A percentile compares a stretch with the other conserved stretches of the same genome.
These are phyloP conservation scores for Peribatodes rhomboidaria DNA, from an alignment of 2,888 invertebrate genomes.

Conservation along the genomic window DNA sequence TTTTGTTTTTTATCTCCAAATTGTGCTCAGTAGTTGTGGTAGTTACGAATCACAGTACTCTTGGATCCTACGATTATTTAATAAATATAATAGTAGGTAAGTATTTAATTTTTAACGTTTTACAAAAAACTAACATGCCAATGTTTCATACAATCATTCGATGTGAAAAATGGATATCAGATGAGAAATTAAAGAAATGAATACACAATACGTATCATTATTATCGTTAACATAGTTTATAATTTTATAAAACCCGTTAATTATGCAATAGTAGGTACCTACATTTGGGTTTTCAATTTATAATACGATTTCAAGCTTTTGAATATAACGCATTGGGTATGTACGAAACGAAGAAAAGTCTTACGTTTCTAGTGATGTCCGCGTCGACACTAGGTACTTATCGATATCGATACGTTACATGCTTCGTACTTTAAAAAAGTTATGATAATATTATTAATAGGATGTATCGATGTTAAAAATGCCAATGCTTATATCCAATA, in stretches of 20 bases:
- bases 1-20: conserved; percentile 59
- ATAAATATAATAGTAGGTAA: conserved; percentile 64
- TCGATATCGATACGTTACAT: conserved; percentile 38
- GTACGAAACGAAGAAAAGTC: conserved; percentile 1
- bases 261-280: conserved; percentile 16
- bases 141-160: conserved; percentile 32
- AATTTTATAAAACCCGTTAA: conserved; percentile 26
- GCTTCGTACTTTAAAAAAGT: conserved; percentile 1
- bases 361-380: conserved; percentile 34
- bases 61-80: conserved; percentile 71
- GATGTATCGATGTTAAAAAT: conserved; percentile 12
- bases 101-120: conserved; percentile 46
- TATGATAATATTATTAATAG: neutral
- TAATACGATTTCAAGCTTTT: conserved; percentile 38
- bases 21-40: conserved; percentile 70
- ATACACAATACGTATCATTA: conserved; percentile 28
- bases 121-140: conserved; percentile 44
- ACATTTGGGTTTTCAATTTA: conserved; percentile 29
- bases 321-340: conserved; percentile 41
- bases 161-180: conserved; percentile 26
- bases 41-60: conserved; percentile 81
- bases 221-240: conserved; percentile 32
- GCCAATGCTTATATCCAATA: conserved; percentile 55
- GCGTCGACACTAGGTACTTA: conserved; percentile 6
- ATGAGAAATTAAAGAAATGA: conserved; percentile 26